phyloP scores from a whole-genome alignment of 1,140 invertebrate genomes.

The Mamestra configurata region DNA sequence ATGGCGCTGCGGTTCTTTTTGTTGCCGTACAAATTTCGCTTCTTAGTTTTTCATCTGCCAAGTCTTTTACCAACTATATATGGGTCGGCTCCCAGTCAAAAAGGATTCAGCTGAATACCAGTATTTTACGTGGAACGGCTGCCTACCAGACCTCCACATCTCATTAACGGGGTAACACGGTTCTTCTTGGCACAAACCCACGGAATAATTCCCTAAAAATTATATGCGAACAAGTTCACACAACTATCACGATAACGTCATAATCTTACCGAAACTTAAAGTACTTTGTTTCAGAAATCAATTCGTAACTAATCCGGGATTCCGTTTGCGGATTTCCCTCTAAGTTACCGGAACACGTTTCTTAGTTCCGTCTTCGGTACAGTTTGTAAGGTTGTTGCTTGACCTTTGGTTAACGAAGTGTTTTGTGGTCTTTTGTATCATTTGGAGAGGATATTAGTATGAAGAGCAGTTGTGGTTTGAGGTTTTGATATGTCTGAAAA shows the following conservation, averaged over 20 bases:
- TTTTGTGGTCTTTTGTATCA: slow-evolving; percentile 8
- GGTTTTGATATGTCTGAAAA: neutral
- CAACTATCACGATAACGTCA: neutral
- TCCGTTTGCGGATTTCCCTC: slow-evolving; percentile 17
- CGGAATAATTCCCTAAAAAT: neutral
- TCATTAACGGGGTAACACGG: too few species aligned
- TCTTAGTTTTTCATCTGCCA: too few species aligned
- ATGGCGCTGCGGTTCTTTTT: too few species aligned
- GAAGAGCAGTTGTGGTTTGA: neutral
- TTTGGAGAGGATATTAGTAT: neutral
- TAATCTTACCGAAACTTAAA: slow-evolving; percentile 6
- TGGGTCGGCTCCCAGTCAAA: too few species aligned
- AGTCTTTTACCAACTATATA: too few species aligned
- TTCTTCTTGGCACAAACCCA: too few species aligned
- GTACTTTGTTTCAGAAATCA: slow-evolving; percentile 35
- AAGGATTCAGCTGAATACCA: too few species aligned
- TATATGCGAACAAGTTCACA: neutral
- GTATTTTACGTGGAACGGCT: too few species aligned
- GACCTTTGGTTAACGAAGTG: slow-evolving; percentile 19
- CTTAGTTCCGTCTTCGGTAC: slow-evolving; percentile 1
- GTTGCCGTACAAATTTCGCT: too few species aligned
- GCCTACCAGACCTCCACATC: too few species aligned
- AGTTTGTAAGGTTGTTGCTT: slow-evolving; percentile 2
- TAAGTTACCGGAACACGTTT: slow-evolving; percentile 24
- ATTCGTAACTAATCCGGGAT: slow-evolving; percentile 45